phyloP scores from a whole-genome alignment of 2,888 invertebrate species.

The Drosophila antonietae region DNA sequence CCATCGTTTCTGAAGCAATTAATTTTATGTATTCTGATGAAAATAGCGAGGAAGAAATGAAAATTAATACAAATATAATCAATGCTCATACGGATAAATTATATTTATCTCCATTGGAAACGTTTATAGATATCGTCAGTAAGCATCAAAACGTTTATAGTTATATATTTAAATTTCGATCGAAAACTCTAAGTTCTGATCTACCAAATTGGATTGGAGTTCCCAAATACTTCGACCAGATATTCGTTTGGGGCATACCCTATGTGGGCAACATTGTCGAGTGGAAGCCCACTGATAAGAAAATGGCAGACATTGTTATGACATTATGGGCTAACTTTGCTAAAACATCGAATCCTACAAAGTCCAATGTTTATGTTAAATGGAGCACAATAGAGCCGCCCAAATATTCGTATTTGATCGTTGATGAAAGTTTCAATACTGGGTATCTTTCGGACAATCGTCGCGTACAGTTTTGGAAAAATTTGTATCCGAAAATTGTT shows the following conservation, averaged over 20 bases:
- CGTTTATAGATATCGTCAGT: conserved; percentile 88
- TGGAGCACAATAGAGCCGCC: conserved; percentile 90
- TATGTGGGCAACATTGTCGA: conserved; percentile 88
- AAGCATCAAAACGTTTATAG: conserved; percentile 87
- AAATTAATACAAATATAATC: conserved; percentile 88
- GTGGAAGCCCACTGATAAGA: conserved; percentile 92
- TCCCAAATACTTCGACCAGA: conserved; percentile 92
- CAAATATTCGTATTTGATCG: conserved; percentile 89
- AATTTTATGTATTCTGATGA: conserved; percentile 90
- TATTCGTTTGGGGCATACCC: conserved; percentile 93
- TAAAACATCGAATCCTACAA: conserved; percentile 89
- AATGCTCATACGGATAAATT: conserved; percentile 91
- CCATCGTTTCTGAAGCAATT: conserved; percentile 89
- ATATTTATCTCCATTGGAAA: conserved; percentile 89
- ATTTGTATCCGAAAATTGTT: conserved; percentile 91
- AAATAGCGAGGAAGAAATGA: conserved; percentile 86
- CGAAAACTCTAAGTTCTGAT: conserved; percentile 88
- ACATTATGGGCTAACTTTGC: conserved; percentile 92
- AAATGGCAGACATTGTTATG: conserved; percentile 92
- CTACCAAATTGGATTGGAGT: conserved; percentile 92
- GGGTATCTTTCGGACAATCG: conserved; percentile 90
- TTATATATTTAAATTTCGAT: conserved; percentile 91
- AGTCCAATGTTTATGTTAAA: conserved; percentile 89
- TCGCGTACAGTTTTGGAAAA: conserved; percentile 93
- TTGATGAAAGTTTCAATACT: conserved; percentile 92